Evolutionary conservation across 2,113 vertebrate genomes (phyloP).

Genomic region (Emydocephalus ijimae): DNA sequence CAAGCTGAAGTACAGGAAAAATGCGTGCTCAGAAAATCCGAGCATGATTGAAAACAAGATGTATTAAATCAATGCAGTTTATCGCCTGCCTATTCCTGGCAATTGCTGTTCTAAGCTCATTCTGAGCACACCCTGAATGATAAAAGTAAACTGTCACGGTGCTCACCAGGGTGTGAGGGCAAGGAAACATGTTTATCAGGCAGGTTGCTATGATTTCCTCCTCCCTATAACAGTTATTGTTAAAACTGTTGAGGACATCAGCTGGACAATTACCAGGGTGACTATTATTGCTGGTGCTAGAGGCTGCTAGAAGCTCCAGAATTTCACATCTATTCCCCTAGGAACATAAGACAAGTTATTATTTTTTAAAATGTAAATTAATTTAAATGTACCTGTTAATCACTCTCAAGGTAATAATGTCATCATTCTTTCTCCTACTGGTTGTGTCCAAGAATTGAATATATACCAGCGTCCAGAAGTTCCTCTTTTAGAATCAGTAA

Average conservation of each 20-base stretch:
- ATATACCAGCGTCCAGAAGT: conserved; percentile 37
- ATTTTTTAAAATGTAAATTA: conserved; percentile 34
- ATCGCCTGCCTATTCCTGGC: conserved; percentile 82
- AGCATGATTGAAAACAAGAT: conserved; percentile 89
- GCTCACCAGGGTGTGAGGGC: conserved; percentile 71
- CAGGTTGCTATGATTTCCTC: conserved; percentile 61
- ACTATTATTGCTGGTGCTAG: conserved; percentile 53
- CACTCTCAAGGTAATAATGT: conserved; percentile 10
- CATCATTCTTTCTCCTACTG: conserved; percentile 30
- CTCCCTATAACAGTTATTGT: conserved; percentile 69
- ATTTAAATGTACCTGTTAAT: conserved; percentile 41
- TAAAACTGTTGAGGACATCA: conserved; percentile 65
- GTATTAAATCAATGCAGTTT: conserved; percentile 88
- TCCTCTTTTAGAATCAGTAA: conserved; percentile 6
- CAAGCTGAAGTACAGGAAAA: conserved; percentile 81
- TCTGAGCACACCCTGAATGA: conserved; percentile 80
- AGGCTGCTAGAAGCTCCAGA: conserved; percentile 29
- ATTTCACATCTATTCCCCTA: conserved; percentile 34
- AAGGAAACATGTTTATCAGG: conserved; percentile 80
- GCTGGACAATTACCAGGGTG: conserved; percentile 61
- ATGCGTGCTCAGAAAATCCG: conserved; percentile 83
- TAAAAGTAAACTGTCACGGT: conserved; percentile 79
- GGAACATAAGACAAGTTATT: conserved; percentile 31
- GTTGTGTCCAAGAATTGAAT: conserved; percentile 29
- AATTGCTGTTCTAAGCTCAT: conserved; percentile 83